phyloP scores from a whole-genome alignment of 2,888 invertebrate genomes.

The Aphodius granarius region DNA sequence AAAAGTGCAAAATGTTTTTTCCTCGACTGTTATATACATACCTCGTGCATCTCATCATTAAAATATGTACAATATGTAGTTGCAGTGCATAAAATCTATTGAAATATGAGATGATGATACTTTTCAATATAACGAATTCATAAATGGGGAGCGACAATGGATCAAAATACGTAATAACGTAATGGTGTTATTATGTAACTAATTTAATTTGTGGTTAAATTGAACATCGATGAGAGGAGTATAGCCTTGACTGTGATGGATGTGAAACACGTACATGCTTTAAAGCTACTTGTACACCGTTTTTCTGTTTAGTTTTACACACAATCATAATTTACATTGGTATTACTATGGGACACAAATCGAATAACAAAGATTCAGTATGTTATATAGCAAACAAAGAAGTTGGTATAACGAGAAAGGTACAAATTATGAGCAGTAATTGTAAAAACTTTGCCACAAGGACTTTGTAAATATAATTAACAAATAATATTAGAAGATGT shows the following conservation, averaged over 20 bases:
- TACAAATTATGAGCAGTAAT: too few relatives aligned
- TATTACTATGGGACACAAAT: neutral
- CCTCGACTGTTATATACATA: neutral
- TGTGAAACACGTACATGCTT: neutral
- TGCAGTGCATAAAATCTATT: neutral
- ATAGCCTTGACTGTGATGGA: neutral
- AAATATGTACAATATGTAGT: neutral
- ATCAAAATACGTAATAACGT: neutral
- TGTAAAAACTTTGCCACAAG: too few relatives aligned
- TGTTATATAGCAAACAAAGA: too few relatives aligned
- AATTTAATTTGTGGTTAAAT: neutral
- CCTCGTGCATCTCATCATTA: neutral
- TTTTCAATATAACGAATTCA: neutral
- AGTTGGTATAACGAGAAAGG: too few relatives aligned
- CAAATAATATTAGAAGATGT: too few relatives aligned
- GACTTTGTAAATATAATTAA: too few relatives aligned
- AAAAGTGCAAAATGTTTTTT: too few relatives aligned
- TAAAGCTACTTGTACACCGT: neutral
- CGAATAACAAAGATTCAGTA: neutral
- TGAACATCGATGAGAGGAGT: neutral
- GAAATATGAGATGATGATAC: neutral
- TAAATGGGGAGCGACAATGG: neutral
- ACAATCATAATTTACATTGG: slow-evolving; percentile 12
- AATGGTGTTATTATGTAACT: neutral
- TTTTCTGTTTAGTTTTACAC: slow-evolving; percentile 6